These are phyloP conservation scores for Gobionotothen gibberifrons DNA, from an alignment of 2,797 vertebrate genomes.

Conservation along the genomic window DNA sequence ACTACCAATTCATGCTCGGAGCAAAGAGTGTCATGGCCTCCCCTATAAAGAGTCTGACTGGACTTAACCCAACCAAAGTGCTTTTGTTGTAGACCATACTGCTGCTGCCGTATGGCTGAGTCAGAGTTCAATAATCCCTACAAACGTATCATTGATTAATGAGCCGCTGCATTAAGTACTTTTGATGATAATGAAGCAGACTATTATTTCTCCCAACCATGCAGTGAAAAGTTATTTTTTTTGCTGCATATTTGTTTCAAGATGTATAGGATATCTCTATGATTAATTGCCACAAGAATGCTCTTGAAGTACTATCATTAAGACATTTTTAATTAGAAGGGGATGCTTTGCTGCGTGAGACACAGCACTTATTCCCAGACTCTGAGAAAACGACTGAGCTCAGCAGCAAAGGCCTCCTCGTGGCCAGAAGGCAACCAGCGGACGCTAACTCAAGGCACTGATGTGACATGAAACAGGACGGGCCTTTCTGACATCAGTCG, in stretches of 20 bases:
- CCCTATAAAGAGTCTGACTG: constrained; percentile 17
- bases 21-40: constrained; percentile 17
- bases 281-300: constrained; percentile 63
- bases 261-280: constrained; percentile 60
- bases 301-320: constrained; percentile 61
- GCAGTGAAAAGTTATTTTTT: constrained; percentile 34
- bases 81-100: constrained; percentile 19
- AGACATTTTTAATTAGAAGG: constrained; percentile 69
- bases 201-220: constrained; percentile 5
- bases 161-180: constrained; percentile 46
- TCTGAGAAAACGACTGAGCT: constrained; percentile 40
- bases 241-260: constrained; percentile 39
- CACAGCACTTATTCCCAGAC: constrained; percentile 26
- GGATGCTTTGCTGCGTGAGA: constrained; percentile 53
- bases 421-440: constrained; percentile 41
- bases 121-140: constrained; percentile 60
- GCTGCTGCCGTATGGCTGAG: constrained; percentile 34
- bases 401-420: constrained; percentile 38
- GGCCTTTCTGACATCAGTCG: constrained; percentile 36
- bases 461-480: constrained; percentile 62
- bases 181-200: constrained; percentile 55
- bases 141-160: constrained; percentile 61
- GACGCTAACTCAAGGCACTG: constrained; percentile 42
- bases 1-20: constrained; percentile 32
- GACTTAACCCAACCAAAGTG: constrained; percentile 15